Evolutionary conservation across 2,113 vertebrate species (phyloP), one percentile per base, ranked within the genome.

Genomic region (Neogale vison): DNA sequence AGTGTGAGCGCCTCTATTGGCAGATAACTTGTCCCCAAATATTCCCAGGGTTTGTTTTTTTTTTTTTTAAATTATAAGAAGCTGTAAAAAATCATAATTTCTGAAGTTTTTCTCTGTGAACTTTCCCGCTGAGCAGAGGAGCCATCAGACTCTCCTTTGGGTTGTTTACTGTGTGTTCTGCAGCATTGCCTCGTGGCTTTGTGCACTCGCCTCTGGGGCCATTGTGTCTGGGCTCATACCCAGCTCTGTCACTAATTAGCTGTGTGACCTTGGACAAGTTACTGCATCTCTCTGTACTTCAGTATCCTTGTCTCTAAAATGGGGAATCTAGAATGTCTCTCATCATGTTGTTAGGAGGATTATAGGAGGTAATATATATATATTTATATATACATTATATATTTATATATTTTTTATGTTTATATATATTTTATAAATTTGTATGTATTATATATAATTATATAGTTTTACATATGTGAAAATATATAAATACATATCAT

Each of bases 181-280:
- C 74, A 50, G 21, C 50, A 20, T 3, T 7, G 83, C 50, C 72
- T 86, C 1, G 0, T 67, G 88, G 91, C 77, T 97, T 65, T 59
- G 45, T 42, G 45, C 10, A 18, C 42, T 42, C 0, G 47, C 55
- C 45, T 79, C 81, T 52, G 79, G 89, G 93, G 91, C 79, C 61
- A 26, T 52, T 18, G 39, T 39, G 91, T 89, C 79, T 93, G 93
- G 92, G 87, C 50, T 80, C 15, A 1, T 36, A 79, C 97, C 88
- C 80, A 84, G 80, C 61, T 71, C 80, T 79, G 24, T 63, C 50
- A 31, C 92, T 95, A 81, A 96, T 97, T 42, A 95, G 87, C 93
- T 81, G 69, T 87, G 97, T 83, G 93, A 96, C 89, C 97, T 90
- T 97, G 94, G 69, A 14, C 63, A 47, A 21, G 31, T 76, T 52